phyloP scores from a whole-genome alignment of 2,888 invertebrate species.

The Plutella xylostella region DNA sequence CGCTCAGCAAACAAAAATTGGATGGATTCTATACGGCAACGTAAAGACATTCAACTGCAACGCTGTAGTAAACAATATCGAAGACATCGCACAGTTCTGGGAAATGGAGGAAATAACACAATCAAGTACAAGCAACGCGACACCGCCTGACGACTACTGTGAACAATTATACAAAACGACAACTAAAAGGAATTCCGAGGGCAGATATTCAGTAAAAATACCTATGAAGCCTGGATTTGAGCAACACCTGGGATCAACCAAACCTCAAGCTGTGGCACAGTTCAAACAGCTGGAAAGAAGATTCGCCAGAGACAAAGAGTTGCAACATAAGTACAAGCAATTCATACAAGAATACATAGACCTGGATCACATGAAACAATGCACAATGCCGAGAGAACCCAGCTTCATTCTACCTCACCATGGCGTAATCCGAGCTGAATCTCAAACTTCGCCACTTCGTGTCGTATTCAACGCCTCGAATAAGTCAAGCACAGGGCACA shows the following conservation, averaged over 20 bases:
- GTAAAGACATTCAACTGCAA: constrained; percentile 8
- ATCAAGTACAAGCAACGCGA: not conserved
- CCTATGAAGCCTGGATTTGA: constrained; percentile 6
- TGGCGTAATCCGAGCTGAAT: not conserved
- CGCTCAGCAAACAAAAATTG: constrained; percentile 5
- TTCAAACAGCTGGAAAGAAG: constrained; percentile 7
- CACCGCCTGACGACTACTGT: not conserved
- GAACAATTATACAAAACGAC: not conserved
- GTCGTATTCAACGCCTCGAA: constrained; percentile 8
- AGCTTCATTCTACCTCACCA: constrained; percentile 1
- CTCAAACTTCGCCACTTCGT: not conserved
- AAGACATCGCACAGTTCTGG: constrained; percentile 6
- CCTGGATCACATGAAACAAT: not conserved
- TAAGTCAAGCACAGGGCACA: constrained; percentile 2
- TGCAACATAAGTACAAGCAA: too few relatives aligned
- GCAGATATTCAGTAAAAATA: constrained; percentile 2
- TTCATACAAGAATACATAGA: too few relatives aligned
- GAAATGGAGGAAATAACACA: constrained; percentile 7
- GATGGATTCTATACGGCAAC: constrained; percentile 5
- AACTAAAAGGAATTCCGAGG: not conserved
- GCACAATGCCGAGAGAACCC: not conserved
- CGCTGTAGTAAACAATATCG: constrained; percentile 1
- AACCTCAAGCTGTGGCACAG: constrained; percentile 7
- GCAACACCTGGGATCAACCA: constrained; percentile 4
- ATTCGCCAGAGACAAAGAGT: constrained; percentile 1